A percentile compares a stretch with the other conserved stretches of the same genome.
phyloP scores from a whole-genome alignment of 2,888 invertebrate genomes.

The Eilema depressum region DNA sequence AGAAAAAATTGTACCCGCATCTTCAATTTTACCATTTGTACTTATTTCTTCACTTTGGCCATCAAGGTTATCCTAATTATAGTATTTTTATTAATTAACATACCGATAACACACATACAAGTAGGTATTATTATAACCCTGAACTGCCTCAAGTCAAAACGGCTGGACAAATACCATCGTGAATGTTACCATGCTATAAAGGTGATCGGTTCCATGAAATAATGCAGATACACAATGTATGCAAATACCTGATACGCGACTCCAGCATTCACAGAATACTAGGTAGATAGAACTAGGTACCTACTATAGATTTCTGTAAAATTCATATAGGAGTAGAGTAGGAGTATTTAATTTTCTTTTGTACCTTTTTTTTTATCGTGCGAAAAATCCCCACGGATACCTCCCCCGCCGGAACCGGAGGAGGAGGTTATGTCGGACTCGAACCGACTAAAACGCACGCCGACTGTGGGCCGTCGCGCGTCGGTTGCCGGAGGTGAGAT shows the following conservation, averaged over 20 bases:
- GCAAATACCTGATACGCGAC: neutral
- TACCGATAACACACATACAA: neutral
- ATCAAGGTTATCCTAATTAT: too few species aligned
- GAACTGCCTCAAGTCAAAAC: neutral
- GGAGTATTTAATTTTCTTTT: neutral
- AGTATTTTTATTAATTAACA: neutral
- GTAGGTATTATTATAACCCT: neutral
- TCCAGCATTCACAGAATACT: constrained; percentile 2
- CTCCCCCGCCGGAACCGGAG: too few species aligned
- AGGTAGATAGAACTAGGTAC: neutral
- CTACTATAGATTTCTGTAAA: neutral
- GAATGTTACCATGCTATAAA: constrained; percentile 1
- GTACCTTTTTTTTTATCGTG: too few species aligned
- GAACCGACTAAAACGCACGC: too few species aligned
- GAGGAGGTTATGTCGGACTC: too few species aligned
- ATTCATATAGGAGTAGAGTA: too few species aligned
- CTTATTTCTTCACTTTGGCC: neutral
- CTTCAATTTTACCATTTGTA: too few species aligned
- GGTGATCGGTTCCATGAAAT: constrained; percentile 1
- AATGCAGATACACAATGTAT: neutral
- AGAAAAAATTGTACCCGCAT: neutral
- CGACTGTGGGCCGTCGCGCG: too few species aligned
- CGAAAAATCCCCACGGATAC: too few species aligned
- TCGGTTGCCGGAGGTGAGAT: too few species aligned
- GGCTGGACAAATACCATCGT: neutral